These are phyloP conservation scores for Cirrhinus mrigala DNA, from an alignment of 2,797 vertebrate genomes.

Conservation along the genomic window DNA sequence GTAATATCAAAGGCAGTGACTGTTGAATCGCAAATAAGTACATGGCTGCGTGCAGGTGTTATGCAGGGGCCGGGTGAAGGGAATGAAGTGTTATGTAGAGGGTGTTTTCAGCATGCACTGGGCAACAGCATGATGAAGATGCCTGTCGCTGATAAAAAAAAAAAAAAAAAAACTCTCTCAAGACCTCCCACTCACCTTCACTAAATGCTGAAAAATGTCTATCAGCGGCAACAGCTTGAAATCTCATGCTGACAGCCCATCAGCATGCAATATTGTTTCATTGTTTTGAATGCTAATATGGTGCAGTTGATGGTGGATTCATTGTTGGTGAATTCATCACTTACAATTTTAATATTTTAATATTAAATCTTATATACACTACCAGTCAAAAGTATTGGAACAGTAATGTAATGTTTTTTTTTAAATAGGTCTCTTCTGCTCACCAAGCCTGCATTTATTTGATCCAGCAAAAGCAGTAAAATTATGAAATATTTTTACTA, in stretches of 20 bases:
- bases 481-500: too few species aligned
- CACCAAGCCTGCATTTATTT: too few species aligned
- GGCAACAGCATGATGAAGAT: slow-evolving; percentile 46
- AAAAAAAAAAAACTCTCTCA: slow-evolving; percentile 33
- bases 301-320: neutral
- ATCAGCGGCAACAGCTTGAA: slow-evolving; percentile 8
- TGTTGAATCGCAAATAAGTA: slow-evolving; percentile 48
- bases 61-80: slow-evolving; percentile 23
- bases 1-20: slow-evolving; percentile 52
- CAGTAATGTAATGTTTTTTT: too few species aligned
- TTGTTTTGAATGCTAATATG: neutral
- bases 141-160: slow-evolving; percentile 48
- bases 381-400: too few species aligned
- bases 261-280: slow-evolving; percentile 4
- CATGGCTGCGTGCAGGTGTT: slow-evolving; percentile 30
- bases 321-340: neutral
- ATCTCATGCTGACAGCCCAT: neutral
- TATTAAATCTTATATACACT: neutral
- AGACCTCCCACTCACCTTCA: slow-evolving; percentile 53
- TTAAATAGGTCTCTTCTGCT: too few species aligned
- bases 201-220: slow-evolving; percentile 33
- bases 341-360: neutral
- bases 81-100: slow-evolving; percentile 45
- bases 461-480: too few species aligned
- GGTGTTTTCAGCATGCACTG: slow-evolving; percentile 42